A percentile compares a stretch with the other conserved stretches of the same genome.
phyloP scores from a whole-genome alignment of 1,140 invertebrate genomes.

The Globodera ellingtonae region DNA sequence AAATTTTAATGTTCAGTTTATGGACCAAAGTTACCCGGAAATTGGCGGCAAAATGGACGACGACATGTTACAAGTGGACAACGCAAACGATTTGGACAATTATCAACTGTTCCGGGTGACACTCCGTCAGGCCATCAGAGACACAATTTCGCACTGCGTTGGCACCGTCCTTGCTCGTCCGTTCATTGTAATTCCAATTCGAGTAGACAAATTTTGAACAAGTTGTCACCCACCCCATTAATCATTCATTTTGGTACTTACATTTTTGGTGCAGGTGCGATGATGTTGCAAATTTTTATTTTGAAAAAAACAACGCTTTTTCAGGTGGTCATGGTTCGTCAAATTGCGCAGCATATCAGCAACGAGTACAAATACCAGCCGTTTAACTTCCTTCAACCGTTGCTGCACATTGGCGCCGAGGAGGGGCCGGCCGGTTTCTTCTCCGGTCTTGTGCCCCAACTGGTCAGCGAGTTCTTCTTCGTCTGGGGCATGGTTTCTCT shows the following conservation, averaged over 20 bases:
- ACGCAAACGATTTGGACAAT: slow-evolving; percentile 22
- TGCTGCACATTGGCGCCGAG: slow-evolving; percentile 53
- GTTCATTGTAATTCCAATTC: slow-evolving; percentile 33
- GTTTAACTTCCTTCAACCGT: slow-evolving; percentile 6
- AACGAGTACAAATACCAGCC: slow-evolving; percentile 52
- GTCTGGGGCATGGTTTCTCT: slow-evolving; percentile 49
- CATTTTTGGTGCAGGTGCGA: no score
- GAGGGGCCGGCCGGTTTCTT: slow-evolving; percentile 59
- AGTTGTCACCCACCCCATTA: no score
- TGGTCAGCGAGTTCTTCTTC: slow-evolving; percentile 50
- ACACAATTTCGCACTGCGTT: slow-evolving; percentile 38
- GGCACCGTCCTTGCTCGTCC: slow-evolving; percentile 38
- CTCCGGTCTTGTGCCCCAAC: slow-evolving; percentile 56
- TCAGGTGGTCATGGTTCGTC: slow-evolving; percentile 55
- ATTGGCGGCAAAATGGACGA: slow-evolving; percentile 54
- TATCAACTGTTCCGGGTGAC: slow-evolving; percentile 33
- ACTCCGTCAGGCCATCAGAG: slow-evolving; percentile 53
- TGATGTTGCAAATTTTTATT: no score
- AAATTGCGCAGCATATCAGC: slow-evolving; percentile 62
- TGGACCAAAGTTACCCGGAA: slow-evolving; percentile 58
- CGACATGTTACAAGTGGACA: slow-evolving; percentile 52
- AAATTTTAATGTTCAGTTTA: slow-evolving; percentile 42
- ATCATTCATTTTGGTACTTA: no score
- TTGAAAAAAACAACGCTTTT: no score
- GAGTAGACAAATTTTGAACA: no score